Conservation (phyloP, 2,888 invertebrate species). For the Carpatolechia fugitivella region DNA sequence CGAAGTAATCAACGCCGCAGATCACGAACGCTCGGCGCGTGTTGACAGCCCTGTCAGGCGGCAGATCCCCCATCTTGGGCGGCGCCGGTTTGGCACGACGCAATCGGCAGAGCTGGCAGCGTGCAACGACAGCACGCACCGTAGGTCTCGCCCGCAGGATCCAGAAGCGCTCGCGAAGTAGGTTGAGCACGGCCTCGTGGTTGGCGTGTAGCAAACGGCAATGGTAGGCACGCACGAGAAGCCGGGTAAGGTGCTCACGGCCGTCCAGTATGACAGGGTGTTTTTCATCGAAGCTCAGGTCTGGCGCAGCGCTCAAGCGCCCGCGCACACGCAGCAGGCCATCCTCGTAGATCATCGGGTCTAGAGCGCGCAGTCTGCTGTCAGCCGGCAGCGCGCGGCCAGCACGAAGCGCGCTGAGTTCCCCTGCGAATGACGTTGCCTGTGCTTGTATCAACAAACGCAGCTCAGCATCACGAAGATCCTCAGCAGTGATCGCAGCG, state of each 20-base stretch:
- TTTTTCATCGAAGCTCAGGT: conserved; percentile 28
- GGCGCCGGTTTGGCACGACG: background rate
- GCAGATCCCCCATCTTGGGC: background rate
- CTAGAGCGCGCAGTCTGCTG: background rate
- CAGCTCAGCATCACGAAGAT: background rate
- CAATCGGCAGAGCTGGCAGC: background rate
- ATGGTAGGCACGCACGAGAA: background rate
- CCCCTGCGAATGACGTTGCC: background rate
- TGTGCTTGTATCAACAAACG: background rate
- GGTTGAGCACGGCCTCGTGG: conserved; percentile 1
- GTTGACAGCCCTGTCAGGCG: background rate
- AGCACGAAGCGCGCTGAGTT: background rate
- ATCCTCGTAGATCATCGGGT: background rate
- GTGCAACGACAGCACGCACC: background rate
- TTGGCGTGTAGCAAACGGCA: background rate
- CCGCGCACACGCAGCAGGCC: background rate
- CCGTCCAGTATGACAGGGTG: background rate
- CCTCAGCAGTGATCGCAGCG: background rate
- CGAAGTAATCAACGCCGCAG: too few relatives aligned
- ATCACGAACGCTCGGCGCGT: background rate
- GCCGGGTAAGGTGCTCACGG: background rate
- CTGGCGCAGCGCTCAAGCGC: background rate
- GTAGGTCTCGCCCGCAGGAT: background rate
- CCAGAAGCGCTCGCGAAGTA: background rate
- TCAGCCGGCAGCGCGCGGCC: background rate